Evolutionary conservation across 1,140 invertebrate genomes (phyloP), one percentile per base, ranked within the genome.

Genomic region (Drosophila yakuba): DNA sequence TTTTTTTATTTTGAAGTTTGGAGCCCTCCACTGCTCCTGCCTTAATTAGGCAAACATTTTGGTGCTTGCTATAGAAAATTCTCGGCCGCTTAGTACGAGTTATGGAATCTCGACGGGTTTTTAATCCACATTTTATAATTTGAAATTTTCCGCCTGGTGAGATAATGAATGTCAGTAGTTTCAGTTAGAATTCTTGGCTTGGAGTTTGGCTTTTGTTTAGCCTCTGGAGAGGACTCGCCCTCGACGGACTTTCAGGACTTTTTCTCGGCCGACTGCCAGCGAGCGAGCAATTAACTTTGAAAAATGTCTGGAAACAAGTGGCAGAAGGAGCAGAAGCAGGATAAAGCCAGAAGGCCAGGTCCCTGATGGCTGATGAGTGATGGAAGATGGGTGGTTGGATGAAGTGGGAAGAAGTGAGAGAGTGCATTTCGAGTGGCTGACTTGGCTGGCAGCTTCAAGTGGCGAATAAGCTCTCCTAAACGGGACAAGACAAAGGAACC

Each of bases 221-320:
- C 59, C n/a, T 25, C 20, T 23, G 35, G 23, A 36, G 32, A 28
- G 47, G 11, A 15, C 20, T 36, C 43, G 52, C 45, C 47, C 60
- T 68, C 45, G 25, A 51, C 28, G 32, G 35, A 20, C 45, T 51
- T 68, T 68, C 64, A 36, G 17, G 45, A 64, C 50, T 64, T 67
- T 50, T 67, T 23, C 64, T 32, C 44, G 62, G 2, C 23, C 58
- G 45, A 48, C 50, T 51, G 20, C 54, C 17, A 45, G 28, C 64
- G 17, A 45, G 28, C 64, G 15, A 58, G 78, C 82, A 85, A 85
- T 85, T 85, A 85, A 85, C 74, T 78, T 78, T 67, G 41, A 59
- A 67, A 60, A 71, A 74, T 60, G 63, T 60, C 74, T 62, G 23
- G 78, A 72, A 58, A 55, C 68, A 71, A 71, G 68, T 50, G 66